Percentiles rank a stretch among this genome's conserved stretches.
Conservation (phyloP, 2,113 vertebrate genomes). For the Cyprinodon variegatus region DNA sequence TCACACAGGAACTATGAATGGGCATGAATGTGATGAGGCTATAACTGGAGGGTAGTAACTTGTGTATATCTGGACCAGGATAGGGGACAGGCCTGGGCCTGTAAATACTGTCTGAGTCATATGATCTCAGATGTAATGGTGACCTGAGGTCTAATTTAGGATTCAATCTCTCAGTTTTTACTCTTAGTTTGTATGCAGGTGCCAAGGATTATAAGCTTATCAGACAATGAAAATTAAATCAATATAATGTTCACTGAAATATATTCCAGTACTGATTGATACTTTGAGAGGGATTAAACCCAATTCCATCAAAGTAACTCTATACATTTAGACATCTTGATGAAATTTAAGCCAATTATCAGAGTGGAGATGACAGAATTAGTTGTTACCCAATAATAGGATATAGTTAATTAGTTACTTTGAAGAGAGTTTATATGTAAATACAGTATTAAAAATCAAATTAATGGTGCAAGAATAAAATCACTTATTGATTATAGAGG, state of each 20-base stretch:
- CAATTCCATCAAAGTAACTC: background rate
- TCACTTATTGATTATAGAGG: no score
- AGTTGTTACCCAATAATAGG: no score
- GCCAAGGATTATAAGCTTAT: background rate
- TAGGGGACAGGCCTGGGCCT: constrained; percentile 36
- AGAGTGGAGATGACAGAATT: background rate
- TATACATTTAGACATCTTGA: background rate
- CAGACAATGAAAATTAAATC: background rate
- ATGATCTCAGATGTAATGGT: constrained; percentile 6
- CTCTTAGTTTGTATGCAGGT: background rate
- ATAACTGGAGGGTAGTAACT: constrained; percentile 14
- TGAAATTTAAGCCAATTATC: background rate
- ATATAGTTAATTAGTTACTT: no score
- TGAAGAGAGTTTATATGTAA: no score
- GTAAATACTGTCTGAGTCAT: constrained; percentile 17
- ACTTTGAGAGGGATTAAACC: background rate
- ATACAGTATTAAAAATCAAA: no score
- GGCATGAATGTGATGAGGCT: constrained; percentile 38
- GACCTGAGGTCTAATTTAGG: constrained; percentile 21
- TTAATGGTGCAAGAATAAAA: no score
- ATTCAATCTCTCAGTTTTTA: background rate
- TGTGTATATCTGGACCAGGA: constrained; percentile 16
- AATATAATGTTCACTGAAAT: background rate
- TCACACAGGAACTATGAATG: constrained; percentile 50
- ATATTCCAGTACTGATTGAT: background rate